Evolutionary conservation across 2,888 invertebrate genomes (phyloP).

Genomic region (Caradrina kadenii): DNA sequence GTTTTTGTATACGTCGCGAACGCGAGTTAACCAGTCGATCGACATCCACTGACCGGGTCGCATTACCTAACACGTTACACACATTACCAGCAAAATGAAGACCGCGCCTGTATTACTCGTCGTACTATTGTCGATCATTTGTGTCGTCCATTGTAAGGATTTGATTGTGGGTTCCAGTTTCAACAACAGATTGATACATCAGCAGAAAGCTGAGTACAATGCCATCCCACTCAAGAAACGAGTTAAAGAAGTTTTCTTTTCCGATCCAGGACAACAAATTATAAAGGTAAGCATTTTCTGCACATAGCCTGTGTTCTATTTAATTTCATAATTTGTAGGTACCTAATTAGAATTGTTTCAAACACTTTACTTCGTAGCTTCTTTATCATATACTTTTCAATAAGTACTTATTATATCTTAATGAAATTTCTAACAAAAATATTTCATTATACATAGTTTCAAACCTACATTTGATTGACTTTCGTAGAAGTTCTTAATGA

Average conservation of each 20-base stretch:
- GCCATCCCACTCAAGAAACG: constrained; percentile 86
- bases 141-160: constrained; percentile 80
- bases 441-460: constrained; percentile 24
- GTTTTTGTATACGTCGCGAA: constrained; percentile 61
- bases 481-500: constrained; percentile 43
- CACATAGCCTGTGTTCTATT: neutral
- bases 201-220: constrained; percentile 85
- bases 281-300: constrained; percentile 79
- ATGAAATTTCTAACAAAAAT: constrained; percentile 40
- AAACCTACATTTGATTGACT: constrained; percentile 27
- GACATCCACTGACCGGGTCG: constrained; percentile 71
- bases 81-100: constrained; percentile 77
- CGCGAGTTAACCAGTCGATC: constrained; percentile 72
- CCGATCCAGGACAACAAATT: constrained; percentile 85
- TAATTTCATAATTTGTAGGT: neutral
- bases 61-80: constrained; percentile 65
- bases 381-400: neutral
- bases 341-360: constrained; percentile 8
- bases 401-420: constrained; percentile 16
- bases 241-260: constrained; percentile 86
- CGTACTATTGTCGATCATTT: constrained; percentile 76
- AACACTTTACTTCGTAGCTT: constrained; percentile 9
- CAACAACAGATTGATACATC: constrained; percentile 82
- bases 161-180: constrained; percentile 86
- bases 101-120: constrained; percentile 74